Conservation (phyloP, 2,113 vertebrate species). For the Xyliphius kryptos region DNA sequence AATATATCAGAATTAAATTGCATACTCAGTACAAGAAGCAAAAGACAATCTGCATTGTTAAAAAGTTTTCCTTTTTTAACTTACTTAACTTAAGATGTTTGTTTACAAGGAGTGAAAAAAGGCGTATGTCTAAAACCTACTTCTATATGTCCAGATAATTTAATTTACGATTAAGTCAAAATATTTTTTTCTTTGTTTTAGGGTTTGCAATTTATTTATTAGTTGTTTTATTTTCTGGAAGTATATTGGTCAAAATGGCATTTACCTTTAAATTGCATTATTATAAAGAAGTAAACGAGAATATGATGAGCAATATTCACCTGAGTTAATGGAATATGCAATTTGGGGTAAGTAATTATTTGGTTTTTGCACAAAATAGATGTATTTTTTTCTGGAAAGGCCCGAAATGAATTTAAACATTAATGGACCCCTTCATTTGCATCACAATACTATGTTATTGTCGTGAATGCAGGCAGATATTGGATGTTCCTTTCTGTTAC, state of each 20-base stretch:
- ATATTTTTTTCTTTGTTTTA: conserved; percentile 43
- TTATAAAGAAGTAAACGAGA: conserved; percentile 63
- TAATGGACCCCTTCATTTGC: conserved; percentile 73
- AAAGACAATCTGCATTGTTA: conserved; percentile 27
- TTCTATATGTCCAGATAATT: conserved; percentile 44
- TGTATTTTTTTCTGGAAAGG: conserved; percentile 61
- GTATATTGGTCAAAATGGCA: conserved; percentile 58
- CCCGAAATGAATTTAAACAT: conserved; percentile 71
- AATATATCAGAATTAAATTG: conserved; percentile 11
- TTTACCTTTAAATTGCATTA: conserved; percentile 72
- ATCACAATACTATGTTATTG: conserved; percentile 70
- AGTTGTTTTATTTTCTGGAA: conserved; percentile 42
- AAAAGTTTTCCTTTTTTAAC: conserved; percentile 55
- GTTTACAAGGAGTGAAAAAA: conserved; percentile 11
- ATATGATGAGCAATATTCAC: conserved; percentile 70
- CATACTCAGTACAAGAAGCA: background rate
- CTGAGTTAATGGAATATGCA: conserved; percentile 75
- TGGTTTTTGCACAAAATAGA: conserved; percentile 59
- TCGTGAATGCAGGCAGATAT: conserved; percentile 58
- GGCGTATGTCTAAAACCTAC: conserved; percentile 22
- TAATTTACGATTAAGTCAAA: conserved; percentile 43
- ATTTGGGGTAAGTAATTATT: conserved; percentile 75
- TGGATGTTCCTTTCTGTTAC: conserved; percentile 65
- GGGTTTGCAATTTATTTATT: conserved; percentile 15
- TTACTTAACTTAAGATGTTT: conserved; percentile 42